Evolutionary conservation across 2,113 vertebrate species (phyloP).

Genomic region (Pan troglodytes): NHGRI_mPanTro3-v2.1_pri NC_072416.2:72144001-72144500

Average conservation of each 20-base stretch:
- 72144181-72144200: neutral
- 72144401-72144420: neutral
- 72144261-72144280: neutral
- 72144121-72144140: neutral
- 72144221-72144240: neutral
- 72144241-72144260: neutral
- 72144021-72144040: neutral
- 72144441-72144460: neutral
- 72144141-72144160: constrained; percentile 9
- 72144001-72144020: too few relatives aligned
- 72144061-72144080: neutral
- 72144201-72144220: neutral
- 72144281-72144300: neutral
- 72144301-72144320: neutral
- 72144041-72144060: neutral
- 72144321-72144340: neutral
- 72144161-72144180: neutral
- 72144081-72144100: neutral
- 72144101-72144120: neutral
- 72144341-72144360: neutral
- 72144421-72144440: neutral
- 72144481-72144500: constrained; percentile 94
- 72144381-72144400: neutral
- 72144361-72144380: neutral
- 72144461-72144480: neutral